Evolutionary conservation across 1,140 invertebrate species (phyloP), one percentile per base, ranked within the genome.

Genomic region (Leucophenga varia): DNA sequence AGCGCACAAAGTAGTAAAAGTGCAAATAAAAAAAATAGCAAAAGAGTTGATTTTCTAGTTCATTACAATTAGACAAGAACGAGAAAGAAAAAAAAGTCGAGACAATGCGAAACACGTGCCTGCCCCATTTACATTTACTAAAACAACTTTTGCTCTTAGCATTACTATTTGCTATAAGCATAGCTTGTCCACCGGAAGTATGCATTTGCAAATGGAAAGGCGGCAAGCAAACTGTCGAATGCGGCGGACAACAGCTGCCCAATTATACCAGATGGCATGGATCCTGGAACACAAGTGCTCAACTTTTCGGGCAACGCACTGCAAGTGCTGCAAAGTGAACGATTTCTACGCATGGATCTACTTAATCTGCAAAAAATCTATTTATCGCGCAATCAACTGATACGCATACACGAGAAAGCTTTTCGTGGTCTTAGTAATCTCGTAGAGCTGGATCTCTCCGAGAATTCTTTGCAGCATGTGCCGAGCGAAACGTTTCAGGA

Each of bases 181-280:
- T 20, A 25, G 81, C 81, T 13, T 94, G 91, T 69, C 91, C 91
- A 1, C 64, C 76, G 2, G 80, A 82, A 31, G 76, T 80, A 21
- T 95, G 92, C 74, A 79, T 82, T 9, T 95, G 92, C 78, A 93
- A 91, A 63, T 94, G 92, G 92, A 94, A 93, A 73, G 85, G 87
- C 61, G 92, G 91, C 2, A 95, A 95, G 71, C 86, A 91, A 63
- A 90, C 88, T 48, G 90, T 93, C 3, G 91, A 94, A 69, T 95
- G 91, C 76, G 81, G 85, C 9, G 84, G 86, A 35, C 85, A 86
- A 70, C 82, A 82, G 22, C 76, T 92, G n/a, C 82, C 84, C 30
- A 79, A 82, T 4, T n/a, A 83, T 92, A 32, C 93, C 93, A 1
- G 82, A 84, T 51, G 86, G 88, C 19, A 86, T 95, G 56, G 87